Percentiles rank a stretch among this genome's conserved stretches.
These are phyloP conservation scores for Drosophila koepferae DNA, from an alignment of 2,888 invertebrate genomes.

Conservation along the genomic window DNA sequence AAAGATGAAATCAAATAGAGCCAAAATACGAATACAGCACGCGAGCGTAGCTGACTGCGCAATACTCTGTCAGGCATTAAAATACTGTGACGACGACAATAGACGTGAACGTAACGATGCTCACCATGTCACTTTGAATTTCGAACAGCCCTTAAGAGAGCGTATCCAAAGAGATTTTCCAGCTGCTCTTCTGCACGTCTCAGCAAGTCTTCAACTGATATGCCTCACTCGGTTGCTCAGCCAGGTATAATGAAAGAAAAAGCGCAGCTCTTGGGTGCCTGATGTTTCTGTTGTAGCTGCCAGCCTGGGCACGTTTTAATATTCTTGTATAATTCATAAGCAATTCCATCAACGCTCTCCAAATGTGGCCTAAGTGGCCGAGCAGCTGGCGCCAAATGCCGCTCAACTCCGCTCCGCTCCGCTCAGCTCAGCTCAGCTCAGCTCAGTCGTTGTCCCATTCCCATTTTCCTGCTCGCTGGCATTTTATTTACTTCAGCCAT, in stretches of 20 bases:
- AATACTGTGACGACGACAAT: not conserved
- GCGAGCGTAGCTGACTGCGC: not conserved
- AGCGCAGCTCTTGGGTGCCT: slow-evolving; percentile 2
- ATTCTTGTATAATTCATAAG: slow-evolving; percentile 85
- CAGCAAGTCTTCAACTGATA: not conserved
- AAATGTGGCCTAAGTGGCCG: slow-evolving; percentile 83
- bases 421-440: not conserved
- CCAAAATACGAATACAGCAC: slow-evolving; percentile 12
- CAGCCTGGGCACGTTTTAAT: slow-evolving; percentile 73
- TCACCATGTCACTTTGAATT: too few relatives aligned
- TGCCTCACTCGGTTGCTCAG: not conserved
- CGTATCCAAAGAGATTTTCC: too few relatives aligned
- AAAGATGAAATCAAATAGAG: slow-evolving; percentile 55
- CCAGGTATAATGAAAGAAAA: slow-evolving; percentile 7
- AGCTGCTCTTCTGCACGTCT: not conserved
- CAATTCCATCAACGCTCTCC: slow-evolving; percentile 84
- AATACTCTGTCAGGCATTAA: not conserved
- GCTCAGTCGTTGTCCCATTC: not conserved
- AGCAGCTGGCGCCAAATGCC: slow-evolving; percentile 84
- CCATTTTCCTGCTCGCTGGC: not conserved
- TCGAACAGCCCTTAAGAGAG: not conserved
- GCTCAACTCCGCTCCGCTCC: slow-evolving; percentile 1
- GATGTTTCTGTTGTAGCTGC: slow-evolving; percentile 43
- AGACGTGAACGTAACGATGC: too few relatives aligned
- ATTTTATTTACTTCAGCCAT: slow-evolving; percentile 74